Conservation (phyloP, 1,140 invertebrate genomes). For the Scaptomyza montana region DNA sequence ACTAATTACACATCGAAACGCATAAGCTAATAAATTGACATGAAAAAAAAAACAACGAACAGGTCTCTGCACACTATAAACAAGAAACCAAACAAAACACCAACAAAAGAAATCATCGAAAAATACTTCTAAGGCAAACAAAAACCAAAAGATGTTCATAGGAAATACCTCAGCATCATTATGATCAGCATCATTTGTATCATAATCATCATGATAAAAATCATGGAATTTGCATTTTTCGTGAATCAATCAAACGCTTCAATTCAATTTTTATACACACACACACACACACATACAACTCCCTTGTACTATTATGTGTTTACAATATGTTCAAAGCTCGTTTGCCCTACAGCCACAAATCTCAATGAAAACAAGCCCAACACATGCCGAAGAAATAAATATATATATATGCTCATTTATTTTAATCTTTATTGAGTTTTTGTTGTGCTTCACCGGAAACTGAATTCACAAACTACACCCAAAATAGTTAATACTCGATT, state of each 20-base stretch:
- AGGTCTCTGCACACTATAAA: constrained; percentile 20
- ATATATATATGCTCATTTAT: neutral
- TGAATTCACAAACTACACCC: neutral
- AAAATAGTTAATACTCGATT: neutral
- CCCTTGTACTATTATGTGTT: constrained; percentile 9
- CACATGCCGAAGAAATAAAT: constrained; percentile 1
- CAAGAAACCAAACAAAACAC: constrained; percentile 10
- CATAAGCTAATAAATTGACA: constrained; percentile 70
- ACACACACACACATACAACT: constrained; percentile 9
- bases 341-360: constrained; percentile 31
- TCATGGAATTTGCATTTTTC: constrained; percentile 73
- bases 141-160: constrained; percentile 67
- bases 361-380: constrained; percentile 42
- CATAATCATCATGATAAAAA: constrained; percentile 13
- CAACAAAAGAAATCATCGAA: constrained; percentile 44
- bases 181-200: constrained; percentile 18
- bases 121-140: constrained; percentile 75
- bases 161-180: constrained; percentile 70
- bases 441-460: constrained; percentile 21
- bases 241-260: constrained; percentile 72
- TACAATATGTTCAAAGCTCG: constrained; percentile 11
- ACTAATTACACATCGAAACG: constrained; percentile 71
- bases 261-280: constrained; percentile 23
- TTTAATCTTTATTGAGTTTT: constrained; percentile 8
- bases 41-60: constrained; percentile 68